phyloP scores from a whole-genome alignment of 2,888 invertebrate genomes.

The Himalopsyche tibetana region DNA sequence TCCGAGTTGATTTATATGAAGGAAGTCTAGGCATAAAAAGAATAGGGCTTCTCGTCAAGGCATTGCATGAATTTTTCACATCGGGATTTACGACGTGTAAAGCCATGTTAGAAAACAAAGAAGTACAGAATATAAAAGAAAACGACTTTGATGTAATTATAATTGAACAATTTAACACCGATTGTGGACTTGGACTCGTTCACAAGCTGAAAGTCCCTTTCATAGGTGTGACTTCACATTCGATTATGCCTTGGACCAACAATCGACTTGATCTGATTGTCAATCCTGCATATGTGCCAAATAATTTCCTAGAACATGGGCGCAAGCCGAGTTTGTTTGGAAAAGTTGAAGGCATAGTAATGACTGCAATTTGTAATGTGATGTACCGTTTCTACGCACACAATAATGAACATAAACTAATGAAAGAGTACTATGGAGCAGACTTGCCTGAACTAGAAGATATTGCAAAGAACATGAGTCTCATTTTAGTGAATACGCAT shows the following conservation, averaged over 20 bases:
- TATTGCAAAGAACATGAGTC: conserved; percentile 73
- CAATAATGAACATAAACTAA: conserved; percentile 69
- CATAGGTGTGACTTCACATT: conserved; percentile 76
- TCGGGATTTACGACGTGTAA: conserved; percentile 49
- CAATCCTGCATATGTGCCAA: conserved; percentile 74
- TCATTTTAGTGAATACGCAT: conserved; percentile 79
- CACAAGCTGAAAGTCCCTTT: conserved; percentile 72
- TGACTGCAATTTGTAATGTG: conserved; percentile 67
- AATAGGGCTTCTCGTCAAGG: not conserved
- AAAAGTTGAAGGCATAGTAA: conserved; percentile 69
- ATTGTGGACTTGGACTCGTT: conserved; percentile 72
- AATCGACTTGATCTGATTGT: conserved; percentile 74
- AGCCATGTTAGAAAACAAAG: conserved; percentile 53
- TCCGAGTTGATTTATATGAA: conserved; percentile 44
- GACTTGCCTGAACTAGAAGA: conserved; percentile 73
- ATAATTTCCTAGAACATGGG: conserved; percentile 71
- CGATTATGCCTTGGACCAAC: conserved; percentile 74
- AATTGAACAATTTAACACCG: conserved; percentile 74
- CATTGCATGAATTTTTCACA: not conserved
- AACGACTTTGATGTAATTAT: conserved; percentile 73
- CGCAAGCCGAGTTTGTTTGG: conserved; percentile 68
- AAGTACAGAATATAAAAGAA: conserved; percentile 54
- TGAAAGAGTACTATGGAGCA: conserved; percentile 72
- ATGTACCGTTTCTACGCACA: conserved; percentile 69
- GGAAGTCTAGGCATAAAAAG: not conserved